Base-by-base conservation (phyloP, 2,888 invertebrate genomes). In the Scrobipalpa atriplicella region DNA sequence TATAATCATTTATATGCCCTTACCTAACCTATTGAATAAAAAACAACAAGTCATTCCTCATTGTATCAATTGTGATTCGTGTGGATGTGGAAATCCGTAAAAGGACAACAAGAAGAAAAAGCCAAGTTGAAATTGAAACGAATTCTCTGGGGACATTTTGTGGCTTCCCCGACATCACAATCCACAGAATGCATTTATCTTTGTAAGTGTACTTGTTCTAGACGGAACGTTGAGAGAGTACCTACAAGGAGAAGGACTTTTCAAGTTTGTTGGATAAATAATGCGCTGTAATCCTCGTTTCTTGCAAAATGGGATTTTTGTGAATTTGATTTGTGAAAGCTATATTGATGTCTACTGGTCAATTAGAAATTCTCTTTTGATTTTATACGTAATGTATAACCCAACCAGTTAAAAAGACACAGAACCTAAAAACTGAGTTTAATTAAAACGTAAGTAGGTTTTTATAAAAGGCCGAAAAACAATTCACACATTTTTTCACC, bases 141-240 rank as follows among this genome's bases (percentile, higher is more conserved):
- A 47, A n/a, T 16, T 47, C 47, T 8, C 47, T 5, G n/a, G 47
- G 3, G 47, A 16, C 47, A 16, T 47, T 47, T 47, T 47, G 47
- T 10, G 16, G 47, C 47, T 5, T 47, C 47, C 47, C 47, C 47
- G 13, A 47, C 47, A n/a, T n/a, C 16, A 47, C 47, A 47, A 47
- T 47, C 47, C 47, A 10, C 47, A 47, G n/a, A 16, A 47, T 47
- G 47, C 47, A 47, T 47, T 47, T 47, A 47, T 47, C 47, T 47
- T 47, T 47, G 47, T 47, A 47, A 47, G n/a, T n/a, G 47, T 47
- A n/a, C 47, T 47, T 47, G 47, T 16, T 47, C 47, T 47, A 2
- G 47, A 47, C 47, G 16, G 16, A 47, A 47, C 47, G 47, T 47
- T 16, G 47, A 47, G 47, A 16, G n/a, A n/a, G 47, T 47, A 47